phyloP scores from a whole-genome alignment of 23 tunicate species.

The Ciona savignyi region DNA sequence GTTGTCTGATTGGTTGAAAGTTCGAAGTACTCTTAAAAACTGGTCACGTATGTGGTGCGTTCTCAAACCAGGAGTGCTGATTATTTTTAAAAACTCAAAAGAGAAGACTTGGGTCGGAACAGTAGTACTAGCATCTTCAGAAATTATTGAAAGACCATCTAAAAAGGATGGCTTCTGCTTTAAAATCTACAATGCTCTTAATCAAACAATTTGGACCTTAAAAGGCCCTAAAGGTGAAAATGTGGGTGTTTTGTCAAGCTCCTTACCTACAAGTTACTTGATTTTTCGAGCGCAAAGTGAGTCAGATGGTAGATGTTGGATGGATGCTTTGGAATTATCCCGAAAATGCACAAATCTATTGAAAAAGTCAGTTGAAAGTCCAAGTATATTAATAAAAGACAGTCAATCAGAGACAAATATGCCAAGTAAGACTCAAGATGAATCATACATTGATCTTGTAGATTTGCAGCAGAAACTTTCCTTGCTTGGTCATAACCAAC shows the following conservation, averaged over 20 bases:
- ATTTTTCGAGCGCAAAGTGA: conserved; percentile 51
- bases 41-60: conserved; percentile 67
- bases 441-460: neutral
- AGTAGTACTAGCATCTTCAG: conserved; percentile 38
- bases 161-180: conserved; percentile 62
- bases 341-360: conserved; percentile 50
- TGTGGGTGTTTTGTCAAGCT: conserved; percentile 23
- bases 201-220: conserved; percentile 53
- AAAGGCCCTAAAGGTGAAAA: conserved; percentile 54
- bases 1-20: conserved; percentile 69
- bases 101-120: conserved; percentile 53
- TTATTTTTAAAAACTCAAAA: conserved; percentile 44
- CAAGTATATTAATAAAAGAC: neutral
- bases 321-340: conserved; percentile 62
- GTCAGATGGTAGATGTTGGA: conserved; percentile 70
- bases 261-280: conserved; percentile 43
- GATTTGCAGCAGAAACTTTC: conserved; percentile 9
- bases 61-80: conserved; percentile 40
- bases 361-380: conserved; percentile 22
- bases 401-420: conserved; percentile 8
- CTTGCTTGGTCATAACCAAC: neutral
- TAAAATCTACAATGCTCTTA: conserved; percentile 42
- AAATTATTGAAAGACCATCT: conserved; percentile 57
- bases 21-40: conserved; percentile 56
- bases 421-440: neutral